Percentiles rank a stretch among this genome's conserved stretches.
Conservation (phyloP, 1,140 invertebrate genomes). For the Pantala flavescens region DNA sequence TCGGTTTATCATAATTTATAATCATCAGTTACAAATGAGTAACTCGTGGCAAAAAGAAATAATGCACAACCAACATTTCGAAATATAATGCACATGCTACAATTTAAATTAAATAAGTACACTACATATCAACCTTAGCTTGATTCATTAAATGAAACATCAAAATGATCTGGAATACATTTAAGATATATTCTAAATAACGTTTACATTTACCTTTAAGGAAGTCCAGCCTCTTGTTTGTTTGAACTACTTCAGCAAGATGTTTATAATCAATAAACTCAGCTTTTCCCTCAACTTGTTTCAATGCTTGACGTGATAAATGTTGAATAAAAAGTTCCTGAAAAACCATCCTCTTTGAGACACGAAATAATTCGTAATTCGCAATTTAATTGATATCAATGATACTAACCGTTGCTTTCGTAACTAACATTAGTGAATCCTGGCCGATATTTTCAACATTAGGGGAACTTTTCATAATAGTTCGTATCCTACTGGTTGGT, state of each 20-base stretch:
- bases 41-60: no score
- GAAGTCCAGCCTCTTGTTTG: slow-evolving; percentile 53
- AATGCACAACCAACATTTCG: no score
- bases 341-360: slow-evolving; percentile 30
- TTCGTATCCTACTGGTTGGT: slow-evolving; percentile 61
- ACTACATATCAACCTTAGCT: no score
- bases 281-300: slow-evolving; percentile 29
- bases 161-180: no score
- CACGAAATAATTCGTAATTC: no score
- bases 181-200: no score
- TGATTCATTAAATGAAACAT: no score
- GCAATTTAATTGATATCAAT: neutral
- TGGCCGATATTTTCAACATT: slow-evolving; percentile 66
- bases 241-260: slow-evolving; percentile 54
- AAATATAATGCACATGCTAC: no score
- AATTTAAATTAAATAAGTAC: no score
- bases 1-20: no score
- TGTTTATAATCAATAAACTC: slow-evolving; percentile 53
- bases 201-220: slow-evolving; percentile 31
- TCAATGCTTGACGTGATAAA: slow-evolving; percentile 47
- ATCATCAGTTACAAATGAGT: no score
- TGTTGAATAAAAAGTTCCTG: slow-evolving; percentile 57
- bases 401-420: slow-evolving; percentile 57
- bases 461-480: slow-evolving; percentile 78
- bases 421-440: slow-evolving; percentile 58